These are phyloP conservation scores for Drosophila littoralis DNA, from an alignment of 1,140 invertebrate species.

Conservation along the genomic window DNA sequence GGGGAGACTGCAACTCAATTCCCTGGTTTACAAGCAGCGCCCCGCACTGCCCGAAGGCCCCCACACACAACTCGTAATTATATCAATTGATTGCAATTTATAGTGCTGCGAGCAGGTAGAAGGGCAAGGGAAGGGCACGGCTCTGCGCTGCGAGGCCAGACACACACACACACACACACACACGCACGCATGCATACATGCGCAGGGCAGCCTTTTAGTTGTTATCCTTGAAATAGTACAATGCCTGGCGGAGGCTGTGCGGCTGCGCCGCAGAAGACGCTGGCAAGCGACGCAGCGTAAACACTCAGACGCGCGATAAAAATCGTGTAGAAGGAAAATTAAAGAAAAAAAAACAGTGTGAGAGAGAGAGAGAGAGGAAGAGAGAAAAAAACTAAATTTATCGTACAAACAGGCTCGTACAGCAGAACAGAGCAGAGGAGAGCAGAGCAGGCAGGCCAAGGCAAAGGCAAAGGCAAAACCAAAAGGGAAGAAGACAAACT, in stretches of 20 bases:
- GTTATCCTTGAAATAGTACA: slow-evolving; percentile 83
- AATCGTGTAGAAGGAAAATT: slow-evolving; percentile 46
- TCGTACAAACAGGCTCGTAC: slow-evolving; percentile 54
- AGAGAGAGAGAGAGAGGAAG: slow-evolving; percentile 12
- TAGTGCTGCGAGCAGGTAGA: slow-evolving; percentile 48
- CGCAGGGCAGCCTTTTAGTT: slow-evolving; percentile 54
- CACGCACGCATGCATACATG: neutral
- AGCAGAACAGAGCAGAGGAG: neutral
- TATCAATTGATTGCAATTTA: slow-evolving; percentile 82
- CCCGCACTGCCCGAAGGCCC: neutral
- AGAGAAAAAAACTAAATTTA: slow-evolving; percentile 34
- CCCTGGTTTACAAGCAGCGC: slow-evolving; percentile 31
- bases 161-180: slow-evolving; percentile 9
- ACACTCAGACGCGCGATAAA: slow-evolving; percentile 61
- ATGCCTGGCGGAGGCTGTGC: slow-evolving; percentile 73
- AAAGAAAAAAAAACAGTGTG: slow-evolving; percentile 15
- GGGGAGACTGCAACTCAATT: slow-evolving; percentile 18
- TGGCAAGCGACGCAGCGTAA: slow-evolving; percentile 44
- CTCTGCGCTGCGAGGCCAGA: slow-evolving; percentile 7
- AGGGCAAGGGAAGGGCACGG: slow-evolving; percentile 38
- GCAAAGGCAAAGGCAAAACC: slow-evolving; percentile 37
- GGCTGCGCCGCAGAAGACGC: slow-evolving; percentile 34
- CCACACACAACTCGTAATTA: slow-evolving; percentile 56
- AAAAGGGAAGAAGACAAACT: slow-evolving; percentile 78
- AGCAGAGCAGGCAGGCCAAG: slow-evolving; percentile 16